Conservation (phyloP, 2,113 vertebrate genomes). For the Atractosteus spatula region DNA sequence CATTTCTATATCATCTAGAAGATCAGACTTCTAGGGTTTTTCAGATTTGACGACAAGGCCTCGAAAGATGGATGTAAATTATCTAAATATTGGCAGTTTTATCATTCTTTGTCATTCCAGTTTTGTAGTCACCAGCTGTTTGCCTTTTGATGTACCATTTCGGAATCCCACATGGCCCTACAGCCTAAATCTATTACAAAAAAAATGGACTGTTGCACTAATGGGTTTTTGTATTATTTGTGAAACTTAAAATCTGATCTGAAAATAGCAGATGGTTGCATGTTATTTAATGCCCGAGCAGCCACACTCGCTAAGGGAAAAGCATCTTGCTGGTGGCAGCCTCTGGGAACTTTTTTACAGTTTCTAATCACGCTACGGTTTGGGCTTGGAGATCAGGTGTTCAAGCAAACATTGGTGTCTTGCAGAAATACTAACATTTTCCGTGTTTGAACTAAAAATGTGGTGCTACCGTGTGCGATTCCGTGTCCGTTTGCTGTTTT, state of each 20-base stretch:
- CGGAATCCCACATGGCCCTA: slow-evolving; percentile 3
- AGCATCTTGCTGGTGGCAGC: slow-evolving; percentile 21
- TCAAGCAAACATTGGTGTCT: not conserved
- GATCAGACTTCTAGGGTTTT: not conserved
- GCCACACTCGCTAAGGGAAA: slow-evolving; percentile 3
- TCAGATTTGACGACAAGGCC: slow-evolving; percentile 8
- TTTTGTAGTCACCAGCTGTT: slow-evolving; percentile 15
- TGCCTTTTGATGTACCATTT: not conserved
- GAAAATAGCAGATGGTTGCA: slow-evolving; percentile 16
- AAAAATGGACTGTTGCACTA: slow-evolving; percentile 7
- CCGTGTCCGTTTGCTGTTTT: not conserved
- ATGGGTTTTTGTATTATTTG: slow-evolving; percentile 30
- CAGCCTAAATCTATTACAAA: slow-evolving; percentile 10
- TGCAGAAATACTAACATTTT: slow-evolving; percentile 8
- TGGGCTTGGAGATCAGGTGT: not conserved
- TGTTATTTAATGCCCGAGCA: slow-evolving; percentile 13
- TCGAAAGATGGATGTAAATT: not conserved
- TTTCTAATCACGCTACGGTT: slow-evolving; percentile 4
- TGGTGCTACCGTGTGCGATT: not conserved
- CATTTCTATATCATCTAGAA: no score
- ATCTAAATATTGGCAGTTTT: not conserved
- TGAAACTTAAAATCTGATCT: slow-evolving; percentile 22
- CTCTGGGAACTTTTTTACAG: slow-evolving; percentile 22
- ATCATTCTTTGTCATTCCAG: slow-evolving; percentile 9
- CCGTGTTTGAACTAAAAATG: not conserved